A percentile compares a stretch with the other conserved stretches of the same genome.
Evolutionary conservation across 2,888 invertebrate species (phyloP).

Genomic region (Ephialtes manifestator): DNA sequence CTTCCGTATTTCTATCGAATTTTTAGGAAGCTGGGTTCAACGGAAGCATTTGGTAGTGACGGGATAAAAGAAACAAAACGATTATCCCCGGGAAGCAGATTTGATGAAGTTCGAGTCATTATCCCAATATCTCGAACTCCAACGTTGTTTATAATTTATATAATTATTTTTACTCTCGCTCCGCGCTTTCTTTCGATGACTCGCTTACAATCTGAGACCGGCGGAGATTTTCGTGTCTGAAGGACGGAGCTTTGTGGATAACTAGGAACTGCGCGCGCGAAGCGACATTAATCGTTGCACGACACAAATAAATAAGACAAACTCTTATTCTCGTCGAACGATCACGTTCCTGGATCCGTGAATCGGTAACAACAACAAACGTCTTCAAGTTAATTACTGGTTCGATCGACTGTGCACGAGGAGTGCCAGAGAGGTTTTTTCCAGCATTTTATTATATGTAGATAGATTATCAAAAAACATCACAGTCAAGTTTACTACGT

Average conservation of each 20-base stretch:
- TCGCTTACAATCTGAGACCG: constrained; percentile 49
- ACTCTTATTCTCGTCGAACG: not conserved
- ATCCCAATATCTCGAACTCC: constrained; percentile 34
- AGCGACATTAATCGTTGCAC: constrained; percentile 49
- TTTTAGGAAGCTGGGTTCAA: constrained; percentile 55
- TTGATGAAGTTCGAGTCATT: constrained; percentile 22
- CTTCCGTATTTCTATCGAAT: constrained; percentile 24
- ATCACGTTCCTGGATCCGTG: constrained; percentile 42
- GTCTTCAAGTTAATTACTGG: constrained; percentile 70
- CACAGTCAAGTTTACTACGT: constrained; percentile 79
- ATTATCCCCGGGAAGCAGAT: constrained; percentile 56
- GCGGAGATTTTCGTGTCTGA: constrained; percentile 69
- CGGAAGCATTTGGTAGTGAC: constrained; percentile 61
- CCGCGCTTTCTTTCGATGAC: constrained; percentile 26
- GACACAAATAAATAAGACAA: constrained; percentile 25
- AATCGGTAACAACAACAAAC: not conserved
- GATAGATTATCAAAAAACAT: constrained; percentile 82
- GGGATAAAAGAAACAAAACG: constrained; percentile 14
- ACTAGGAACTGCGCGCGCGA: constrained; percentile 81
- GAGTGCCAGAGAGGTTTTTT: constrained; percentile 24
- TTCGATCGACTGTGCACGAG: constrained; percentile 46
- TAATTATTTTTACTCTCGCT: constrained; percentile 26
- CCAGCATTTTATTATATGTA: constrained; percentile 67
- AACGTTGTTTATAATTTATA: constrained; percentile 31
- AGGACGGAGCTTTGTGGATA: constrained; percentile 80